Percentiles rank a stretch among this genome's conserved stretches.
Conservation (phyloP, 2,888 invertebrate species). For the Chorisops tibialis region DNA sequence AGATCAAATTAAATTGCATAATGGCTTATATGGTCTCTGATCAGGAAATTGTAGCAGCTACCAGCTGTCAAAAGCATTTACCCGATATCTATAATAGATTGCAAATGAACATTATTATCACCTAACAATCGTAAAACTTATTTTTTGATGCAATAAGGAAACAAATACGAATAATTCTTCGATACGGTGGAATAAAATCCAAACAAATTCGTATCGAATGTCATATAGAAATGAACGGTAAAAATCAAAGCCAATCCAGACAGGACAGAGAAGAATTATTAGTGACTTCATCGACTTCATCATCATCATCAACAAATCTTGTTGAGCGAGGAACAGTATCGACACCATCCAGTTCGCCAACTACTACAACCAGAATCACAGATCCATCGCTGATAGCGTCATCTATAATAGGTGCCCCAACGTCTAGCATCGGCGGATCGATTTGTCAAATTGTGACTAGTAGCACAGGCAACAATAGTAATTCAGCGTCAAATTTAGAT, state of each 20-base stretch:
- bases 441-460: constrained; percentile 30
- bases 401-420: background rate
- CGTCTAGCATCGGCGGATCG: background rate
- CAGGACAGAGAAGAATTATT: constrained; percentile 42
- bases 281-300: constrained; percentile 42
- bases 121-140: too few species aligned
- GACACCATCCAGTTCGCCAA: constrained; percentile 39
- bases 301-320: constrained; percentile 22
- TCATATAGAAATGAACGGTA: constrained; percentile 35
- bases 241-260: constrained; percentile 27
- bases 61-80: too few species aligned
- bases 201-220: constrained; percentile 18
- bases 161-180: background rate
- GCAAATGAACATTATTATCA: too few species aligned
- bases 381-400: background rate
- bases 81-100: too few species aligned
- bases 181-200: background rate
- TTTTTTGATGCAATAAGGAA: too few species aligned
- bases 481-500: constrained; percentile 6
- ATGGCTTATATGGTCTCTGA: too few species aligned
- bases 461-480: constrained; percentile 26
- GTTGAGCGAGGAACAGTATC: constrained; percentile 34
- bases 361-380: background rate
- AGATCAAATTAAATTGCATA: too few species aligned
- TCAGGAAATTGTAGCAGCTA: too few species aligned